Base-by-base conservation (phyloP, 2,888 invertebrate genomes). In the Cylindroiulus punctatus region DNA sequence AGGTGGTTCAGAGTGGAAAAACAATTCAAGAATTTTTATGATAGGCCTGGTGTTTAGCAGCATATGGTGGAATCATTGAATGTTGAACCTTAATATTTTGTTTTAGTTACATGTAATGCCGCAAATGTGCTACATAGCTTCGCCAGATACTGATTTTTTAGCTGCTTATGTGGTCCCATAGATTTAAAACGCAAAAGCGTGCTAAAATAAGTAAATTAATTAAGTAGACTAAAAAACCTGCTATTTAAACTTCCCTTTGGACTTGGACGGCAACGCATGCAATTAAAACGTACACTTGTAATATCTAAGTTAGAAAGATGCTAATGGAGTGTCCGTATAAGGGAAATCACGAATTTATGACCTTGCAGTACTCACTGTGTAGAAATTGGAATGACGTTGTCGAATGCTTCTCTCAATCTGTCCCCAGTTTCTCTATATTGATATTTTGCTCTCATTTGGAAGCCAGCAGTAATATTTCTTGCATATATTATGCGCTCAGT, bases 211-310 rank as follows among this genome's bases (percentile, higher is more conserved):
- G 19, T 52, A n/a, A n/a, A n/a, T 52, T 65, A 12, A 65, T 65
- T 65, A 65, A 65, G 65, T 65, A 65, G 65, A 65, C 65, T 57
- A 57, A 65, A 65, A 65, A 5, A 65, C 12, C 65, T 65, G 65
- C 65, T 65, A 26, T 22, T 22, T n/a, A 12, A 65, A 65, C 65
- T 65, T 65, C 26, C 26, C 10, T 26, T n/a, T 26, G 65, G 26
- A 65, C n/a, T 12, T 65, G 65, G 65, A 65, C 65, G 65, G 65
- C 65, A 65, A n/a, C 65, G 22, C 57, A 65, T 26, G 65, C 26
- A 26, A 26, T 65, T 65, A 65, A 65, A 65, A 26, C 7, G 26
- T 65, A 65, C 22, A 65, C 26, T 26, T 26, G 65, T 12, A 65
- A 65, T 65, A 65, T 26, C 26, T 65, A 65, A 65, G 26, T 65